A percentile compares a stretch with the other conserved stretches of the same genome.
These are phyloP conservation scores for Eubasilissa regina DNA, from an alignment of 1,140 invertebrate species.

Conservation along the genomic window DNA sequence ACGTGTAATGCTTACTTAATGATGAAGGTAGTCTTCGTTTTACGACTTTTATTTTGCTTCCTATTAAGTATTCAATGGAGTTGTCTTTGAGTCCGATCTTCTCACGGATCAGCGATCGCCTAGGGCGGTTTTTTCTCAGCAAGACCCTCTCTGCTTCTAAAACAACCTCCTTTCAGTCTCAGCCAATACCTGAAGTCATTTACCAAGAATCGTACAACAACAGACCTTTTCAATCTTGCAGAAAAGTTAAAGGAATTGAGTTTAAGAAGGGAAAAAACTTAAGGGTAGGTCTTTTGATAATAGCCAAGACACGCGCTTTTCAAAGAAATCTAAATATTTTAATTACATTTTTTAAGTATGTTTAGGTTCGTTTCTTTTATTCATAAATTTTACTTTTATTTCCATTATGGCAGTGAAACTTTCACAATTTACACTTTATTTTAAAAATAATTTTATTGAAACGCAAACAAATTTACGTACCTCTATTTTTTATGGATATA, in stretches of 20 bases:
- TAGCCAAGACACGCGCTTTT: neutral
- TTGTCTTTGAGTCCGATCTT: constrained; percentile 32
- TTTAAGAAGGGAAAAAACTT: constrained; percentile 14
- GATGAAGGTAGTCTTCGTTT: neutral
- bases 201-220: constrained; percentile 33
- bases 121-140: constrained; percentile 23
- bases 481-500: too few relatives aligned
- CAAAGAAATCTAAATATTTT: constrained; percentile 1
- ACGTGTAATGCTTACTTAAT: neutral
- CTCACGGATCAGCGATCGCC: constrained; percentile 25
- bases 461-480: too few relatives aligned
- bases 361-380: too few relatives aligned
- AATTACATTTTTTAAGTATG: neutral
- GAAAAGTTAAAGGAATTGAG: constrained; percentile 10
- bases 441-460: too few relatives aligned
- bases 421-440: too few relatives aligned
- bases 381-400: too few relatives aligned
- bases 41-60: constrained; percentile 21
- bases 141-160: constrained; percentile 3
- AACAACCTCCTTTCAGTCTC: neutral
- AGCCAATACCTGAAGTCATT: constrained; percentile 12
- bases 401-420: too few relatives aligned
- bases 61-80: constrained; percentile 21
- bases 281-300: constrained; percentile 4
- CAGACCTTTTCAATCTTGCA: constrained; percentile 19